These are phyloP conservation scores for Danionella cerebrum DNA, from an alignment of 2,113 vertebrate genomes.

Conservation along the genomic window DNA sequence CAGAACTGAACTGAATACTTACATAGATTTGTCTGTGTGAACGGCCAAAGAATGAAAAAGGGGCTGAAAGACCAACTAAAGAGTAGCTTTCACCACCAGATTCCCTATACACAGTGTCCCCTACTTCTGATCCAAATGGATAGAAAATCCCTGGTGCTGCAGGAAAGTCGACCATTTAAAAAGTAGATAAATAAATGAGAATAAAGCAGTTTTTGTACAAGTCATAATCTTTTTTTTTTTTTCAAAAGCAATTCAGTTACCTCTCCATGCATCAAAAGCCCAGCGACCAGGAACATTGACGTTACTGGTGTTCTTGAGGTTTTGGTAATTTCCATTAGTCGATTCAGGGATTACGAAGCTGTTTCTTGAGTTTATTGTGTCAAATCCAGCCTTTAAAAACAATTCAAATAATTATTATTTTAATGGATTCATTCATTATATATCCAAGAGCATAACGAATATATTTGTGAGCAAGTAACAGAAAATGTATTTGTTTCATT, in stretches of 20 bases:
- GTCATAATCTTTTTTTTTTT: no score
- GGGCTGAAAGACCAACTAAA: not conserved
- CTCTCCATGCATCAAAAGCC: no score
- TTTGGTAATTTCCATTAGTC: not conserved
- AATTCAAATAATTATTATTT: no score
- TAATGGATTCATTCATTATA: no score
- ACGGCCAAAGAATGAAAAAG: not conserved
- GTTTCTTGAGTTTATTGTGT: not conserved
- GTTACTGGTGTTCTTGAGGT: constrained; percentile 9
- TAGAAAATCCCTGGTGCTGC: not conserved
- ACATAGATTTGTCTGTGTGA: not conserved
- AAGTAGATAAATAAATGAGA: no score
- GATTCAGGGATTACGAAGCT: not conserved
- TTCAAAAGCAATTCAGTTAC: no score
- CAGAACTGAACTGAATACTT: not conserved
- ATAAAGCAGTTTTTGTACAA: not conserved
- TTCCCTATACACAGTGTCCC: not conserved
- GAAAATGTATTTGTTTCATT: no score
- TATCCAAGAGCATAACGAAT: no score
- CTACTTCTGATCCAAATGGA: not conserved
- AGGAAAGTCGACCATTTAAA: no score
- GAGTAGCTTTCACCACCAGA: not conserved
- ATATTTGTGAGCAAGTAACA: no score
- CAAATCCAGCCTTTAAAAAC: constrained; percentile 23
- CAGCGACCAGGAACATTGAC: constrained; percentile 12